Evolutionary conservation across 2,113 vertebrate genomes (phyloP).

Genomic region (Stigmatopora argus): DNA sequence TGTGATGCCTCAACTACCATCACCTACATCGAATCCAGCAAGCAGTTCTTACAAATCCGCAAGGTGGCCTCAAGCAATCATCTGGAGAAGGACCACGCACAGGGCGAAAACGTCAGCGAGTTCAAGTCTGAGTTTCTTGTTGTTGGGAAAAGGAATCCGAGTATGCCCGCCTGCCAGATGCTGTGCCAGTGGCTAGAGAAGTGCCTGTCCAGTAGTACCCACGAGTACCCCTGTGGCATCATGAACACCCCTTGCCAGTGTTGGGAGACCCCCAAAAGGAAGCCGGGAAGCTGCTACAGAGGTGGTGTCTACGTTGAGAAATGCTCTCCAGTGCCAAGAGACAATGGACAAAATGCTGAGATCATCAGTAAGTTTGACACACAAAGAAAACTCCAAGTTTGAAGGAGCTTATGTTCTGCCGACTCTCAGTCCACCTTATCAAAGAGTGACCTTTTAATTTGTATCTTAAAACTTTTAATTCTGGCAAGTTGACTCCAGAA

Average conservation of each 20-base stretch:
- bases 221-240: constrained; percentile 90
- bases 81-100: constrained; percentile 20
- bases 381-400: background rate
- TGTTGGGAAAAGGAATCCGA: constrained; percentile 92
- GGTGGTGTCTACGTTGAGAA: constrained; percentile 87
- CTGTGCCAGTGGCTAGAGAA: constrained; percentile 93
- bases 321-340: constrained; percentile 79
- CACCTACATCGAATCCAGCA: constrained; percentile 88
- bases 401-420: constrained; percentile 7
- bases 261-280: constrained; percentile 78
- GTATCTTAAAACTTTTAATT: constrained; percentile 18
- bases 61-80: constrained; percentile 65
- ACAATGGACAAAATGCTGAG: constrained; percentile 73
- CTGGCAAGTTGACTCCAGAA: constrained; percentile 32
- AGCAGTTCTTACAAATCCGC: constrained; percentile 89
- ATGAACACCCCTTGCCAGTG: constrained; percentile 97
- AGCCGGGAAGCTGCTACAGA: constrained; percentile 83
- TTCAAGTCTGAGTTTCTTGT: constrained; percentile 93
- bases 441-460: constrained; percentile 6
- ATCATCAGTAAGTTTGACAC: constrained; percentile 78
- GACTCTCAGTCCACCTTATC: background rate
- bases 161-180: constrained; percentile 94
- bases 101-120: constrained; percentile 65
- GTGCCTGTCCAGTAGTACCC: constrained; percentile 87
- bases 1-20: constrained; percentile 81